Evolutionary conservation across 2,797 vertebrate genomes (phyloP).

Genomic region (Acrossocheilus fasciatus): DNA sequence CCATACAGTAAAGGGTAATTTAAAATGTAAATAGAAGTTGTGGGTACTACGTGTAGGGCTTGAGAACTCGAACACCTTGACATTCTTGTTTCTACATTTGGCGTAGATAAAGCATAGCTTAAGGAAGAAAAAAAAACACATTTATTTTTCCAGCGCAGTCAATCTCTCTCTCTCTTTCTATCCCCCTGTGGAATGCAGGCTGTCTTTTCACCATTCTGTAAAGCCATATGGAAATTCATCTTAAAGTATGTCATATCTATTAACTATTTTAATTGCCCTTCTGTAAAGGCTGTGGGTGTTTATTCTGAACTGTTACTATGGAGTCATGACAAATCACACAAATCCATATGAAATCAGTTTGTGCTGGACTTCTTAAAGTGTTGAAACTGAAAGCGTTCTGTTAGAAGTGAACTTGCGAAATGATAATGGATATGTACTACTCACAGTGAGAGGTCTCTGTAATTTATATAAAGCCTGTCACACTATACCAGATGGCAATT

Average conservation of each 20-base stretch:
- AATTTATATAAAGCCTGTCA: conserved; percentile 64
- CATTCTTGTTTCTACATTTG: conserved; percentile 54
- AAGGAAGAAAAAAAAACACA: conserved; percentile 45
- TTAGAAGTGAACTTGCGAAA: conserved; percentile 57
- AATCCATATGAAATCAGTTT: conserved; percentile 75
- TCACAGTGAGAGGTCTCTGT: conserved; percentile 59
- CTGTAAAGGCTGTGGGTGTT: conserved; percentile 72
- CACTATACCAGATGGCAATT: conserved; percentile 65
- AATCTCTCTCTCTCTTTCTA: conserved; percentile 48
- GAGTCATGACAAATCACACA: conserved; percentile 70
- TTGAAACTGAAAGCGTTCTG: conserved; percentile 48
- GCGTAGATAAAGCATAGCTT: conserved; percentile 42
- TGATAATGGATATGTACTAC: conserved; percentile 62
- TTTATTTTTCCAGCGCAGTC: conserved; percentile 58
- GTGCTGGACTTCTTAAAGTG: conserved; percentile 62
- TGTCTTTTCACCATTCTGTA: conserved; percentile 61
- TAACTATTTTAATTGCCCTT: conserved; percentile 77
- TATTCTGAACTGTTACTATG: conserved; percentile 77
- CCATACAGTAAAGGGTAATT: conserved; percentile 58
- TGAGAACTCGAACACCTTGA: conserved; percentile 58
- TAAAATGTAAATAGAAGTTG: conserved; percentile 60
- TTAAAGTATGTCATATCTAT: conserved; percentile 78
- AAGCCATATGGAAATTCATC: conserved; percentile 76
- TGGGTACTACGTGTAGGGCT: conserved; percentile 29
- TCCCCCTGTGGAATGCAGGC: conserved; percentile 51